These are phyloP conservation scores for Drosophila nebulosa DNA, from an alignment of 1,140 invertebrate species.

Conservation along the genomic window DNA sequence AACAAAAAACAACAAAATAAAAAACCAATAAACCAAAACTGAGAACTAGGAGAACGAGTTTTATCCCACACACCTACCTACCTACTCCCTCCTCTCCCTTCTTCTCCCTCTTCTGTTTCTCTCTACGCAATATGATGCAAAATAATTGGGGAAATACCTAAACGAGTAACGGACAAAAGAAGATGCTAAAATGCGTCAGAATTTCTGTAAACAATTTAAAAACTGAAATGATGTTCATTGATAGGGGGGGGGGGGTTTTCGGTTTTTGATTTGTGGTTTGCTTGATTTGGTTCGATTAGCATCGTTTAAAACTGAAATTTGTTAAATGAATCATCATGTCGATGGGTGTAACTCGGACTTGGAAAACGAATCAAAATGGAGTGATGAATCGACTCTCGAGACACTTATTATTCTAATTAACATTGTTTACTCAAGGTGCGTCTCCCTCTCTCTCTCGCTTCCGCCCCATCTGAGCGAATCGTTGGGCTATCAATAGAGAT, in stretches of 20 bases:
- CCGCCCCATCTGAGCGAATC: conserved; percentile 87
- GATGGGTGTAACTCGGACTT: background rate
- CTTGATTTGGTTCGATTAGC: conserved; percentile 16
- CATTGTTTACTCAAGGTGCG: background rate
- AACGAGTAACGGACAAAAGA: background rate
- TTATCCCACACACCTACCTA: too few species aligned
- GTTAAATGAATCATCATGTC: background rate
- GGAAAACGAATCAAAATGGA: background rate
- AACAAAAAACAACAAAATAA: background rate
- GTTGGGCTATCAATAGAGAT: conserved; percentile 91
- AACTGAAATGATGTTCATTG: background rate
- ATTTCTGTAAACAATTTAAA: background rate
- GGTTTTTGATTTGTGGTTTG: background rate
- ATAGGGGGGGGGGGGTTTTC: background rate
- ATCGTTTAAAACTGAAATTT: background rate
- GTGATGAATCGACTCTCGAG: too few species aligned
- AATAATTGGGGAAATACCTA: conserved; percentile 50
- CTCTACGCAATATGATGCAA: background rate
- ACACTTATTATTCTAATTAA: too few species aligned
- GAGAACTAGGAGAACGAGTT: conserved; percentile 15
- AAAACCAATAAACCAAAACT: conserved; percentile 11
- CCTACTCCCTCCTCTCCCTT: too few species aligned
- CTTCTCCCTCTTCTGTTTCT: background rate
- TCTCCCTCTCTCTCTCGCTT: conserved; percentile 15
- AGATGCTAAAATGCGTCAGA: conserved; percentile 1